These are phyloP conservation scores for Pardalotus punctatus DNA, from an alignment of 2,113 vertebrate genomes.

Conservation along the genomic window DNA sequence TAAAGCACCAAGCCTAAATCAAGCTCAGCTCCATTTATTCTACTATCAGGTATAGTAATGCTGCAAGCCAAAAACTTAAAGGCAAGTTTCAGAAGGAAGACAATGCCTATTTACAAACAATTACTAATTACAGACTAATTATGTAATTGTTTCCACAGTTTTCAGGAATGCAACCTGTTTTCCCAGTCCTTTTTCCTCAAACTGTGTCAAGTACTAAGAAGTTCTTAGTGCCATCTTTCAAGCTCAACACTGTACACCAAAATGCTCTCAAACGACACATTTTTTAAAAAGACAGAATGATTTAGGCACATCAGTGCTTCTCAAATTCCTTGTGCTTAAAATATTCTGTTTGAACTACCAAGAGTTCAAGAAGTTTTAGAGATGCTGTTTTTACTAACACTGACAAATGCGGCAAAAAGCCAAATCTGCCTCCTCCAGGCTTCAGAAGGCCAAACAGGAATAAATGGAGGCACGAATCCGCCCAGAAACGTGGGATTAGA, in stretches of 20 bases:
- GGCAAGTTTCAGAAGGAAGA: not conserved
- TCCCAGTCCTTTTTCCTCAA: not conserved
- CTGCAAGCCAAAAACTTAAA: not conserved
- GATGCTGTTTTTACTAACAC: not conserved
- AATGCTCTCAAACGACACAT: not conserved
- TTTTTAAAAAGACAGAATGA: not conserved
- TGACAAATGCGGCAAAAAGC: not conserved
- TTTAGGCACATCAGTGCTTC: not conserved
- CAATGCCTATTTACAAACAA: not conserved
- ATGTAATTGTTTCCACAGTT: not conserved
- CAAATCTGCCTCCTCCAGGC: not conserved
- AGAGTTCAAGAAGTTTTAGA: not conserved
- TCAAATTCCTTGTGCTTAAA: not conserved
- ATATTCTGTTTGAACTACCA: not conserved
- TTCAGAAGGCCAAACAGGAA: not conserved
- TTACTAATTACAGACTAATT: not conserved
- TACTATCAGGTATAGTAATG: not conserved
- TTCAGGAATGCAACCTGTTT: not conserved
- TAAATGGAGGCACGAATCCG: not conserved
- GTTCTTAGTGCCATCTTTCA: not conserved
- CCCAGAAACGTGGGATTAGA: not conserved
- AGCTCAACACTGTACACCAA: not conserved
- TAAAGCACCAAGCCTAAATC: not conserved
- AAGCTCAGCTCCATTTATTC: not conserved
- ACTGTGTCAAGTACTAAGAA: not conserved